Percentiles rank a stretch among this genome's conserved stretches.
Conservation (phyloP, 2,113 vertebrate species). For the Eptesicus fuscus region DNA sequence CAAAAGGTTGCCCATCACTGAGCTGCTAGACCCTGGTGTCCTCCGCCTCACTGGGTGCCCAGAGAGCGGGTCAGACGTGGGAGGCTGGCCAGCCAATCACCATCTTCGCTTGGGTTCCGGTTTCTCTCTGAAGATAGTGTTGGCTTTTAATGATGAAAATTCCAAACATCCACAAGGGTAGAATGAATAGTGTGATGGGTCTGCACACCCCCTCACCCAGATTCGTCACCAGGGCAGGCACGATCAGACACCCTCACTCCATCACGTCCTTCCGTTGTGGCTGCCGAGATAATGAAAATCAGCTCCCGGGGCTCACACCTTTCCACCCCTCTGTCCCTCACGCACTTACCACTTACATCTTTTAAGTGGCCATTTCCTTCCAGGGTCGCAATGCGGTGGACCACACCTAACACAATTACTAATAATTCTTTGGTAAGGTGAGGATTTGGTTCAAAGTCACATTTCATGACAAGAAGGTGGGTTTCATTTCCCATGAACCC, state of each 20-base stretch:
- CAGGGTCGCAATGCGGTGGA: fast-evolving
- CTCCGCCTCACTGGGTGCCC: background rate
- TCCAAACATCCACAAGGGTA: fast-evolving
- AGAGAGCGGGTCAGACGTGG: no score
- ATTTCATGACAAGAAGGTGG: fast-evolving
- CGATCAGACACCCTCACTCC: fast-evolving
- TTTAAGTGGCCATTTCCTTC: fast-evolving
- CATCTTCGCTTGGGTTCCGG: background rate
- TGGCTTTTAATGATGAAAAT: no score
- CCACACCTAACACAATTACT: background rate
- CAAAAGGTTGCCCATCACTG: no score
- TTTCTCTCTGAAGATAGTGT: background rate
- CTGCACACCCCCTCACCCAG: background rate
- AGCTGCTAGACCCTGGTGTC: fast-evolving
- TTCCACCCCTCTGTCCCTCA: fast-evolving
- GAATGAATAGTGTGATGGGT: fast-evolving
- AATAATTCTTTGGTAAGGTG: fast-evolving
- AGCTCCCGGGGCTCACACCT: fast-evolving
- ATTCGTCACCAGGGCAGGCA: fast-evolving
- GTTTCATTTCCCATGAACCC: background rate
- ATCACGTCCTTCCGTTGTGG: fast-evolving
- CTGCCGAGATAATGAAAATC: background rate
- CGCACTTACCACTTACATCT: no score
- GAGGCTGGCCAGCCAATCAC: background rate
- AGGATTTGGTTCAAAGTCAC: background rate